Evolutionary conservation across 2,113 vertebrate species (phyloP), one percentile per base, ranked within the genome.

Genomic region (Jaculus jaculus): DNA sequence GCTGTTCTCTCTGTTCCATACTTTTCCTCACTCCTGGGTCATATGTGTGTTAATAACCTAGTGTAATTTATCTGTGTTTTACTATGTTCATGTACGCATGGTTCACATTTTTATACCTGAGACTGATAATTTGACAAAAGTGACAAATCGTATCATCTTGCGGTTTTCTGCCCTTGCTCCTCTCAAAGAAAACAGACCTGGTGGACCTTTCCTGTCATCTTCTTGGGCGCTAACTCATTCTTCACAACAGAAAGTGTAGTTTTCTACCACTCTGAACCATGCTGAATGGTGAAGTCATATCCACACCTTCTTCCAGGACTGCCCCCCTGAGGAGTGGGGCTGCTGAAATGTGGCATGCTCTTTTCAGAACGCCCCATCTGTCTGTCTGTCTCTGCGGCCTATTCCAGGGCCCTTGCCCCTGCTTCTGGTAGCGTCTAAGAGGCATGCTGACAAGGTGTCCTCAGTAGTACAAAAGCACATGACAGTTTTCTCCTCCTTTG

Each of bases 1-100:
- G 23, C 0, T 15, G 5, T 13, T 54, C 23, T 24, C 15, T 0
- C 5, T 6, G 13, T 17, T 6, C 61, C 68, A 63, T 17, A 37
- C 30, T 32, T 47, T 10, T 12, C 15, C 11, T 39, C 47, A 65
- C 47, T 61, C 84, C 47, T 11, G 5, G 92, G 69, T 16, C 61
- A 66, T 21, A 60, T 2, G 69, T 6, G 16, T 12, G 28, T 84
- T 68, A 79, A 61, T 42, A 69, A 47, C 28, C 47, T 26, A n/a
- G 8, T 11, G 4, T 11, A 1, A n/a, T 5, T 21, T 42, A 72
- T 23, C 42, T 24, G 23, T 2, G 3, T 24, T 54, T 71, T 37
- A 20, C 71, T n/a, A n/a, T 37, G 51, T 47, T 15, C 30, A 47
- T 2, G 1, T 26, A 15, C 34, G 16, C 5, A 26, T 74, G 4